Conservation (phyloP, 2,797 vertebrate species). For the Uromys caudimaculatus region DNA sequence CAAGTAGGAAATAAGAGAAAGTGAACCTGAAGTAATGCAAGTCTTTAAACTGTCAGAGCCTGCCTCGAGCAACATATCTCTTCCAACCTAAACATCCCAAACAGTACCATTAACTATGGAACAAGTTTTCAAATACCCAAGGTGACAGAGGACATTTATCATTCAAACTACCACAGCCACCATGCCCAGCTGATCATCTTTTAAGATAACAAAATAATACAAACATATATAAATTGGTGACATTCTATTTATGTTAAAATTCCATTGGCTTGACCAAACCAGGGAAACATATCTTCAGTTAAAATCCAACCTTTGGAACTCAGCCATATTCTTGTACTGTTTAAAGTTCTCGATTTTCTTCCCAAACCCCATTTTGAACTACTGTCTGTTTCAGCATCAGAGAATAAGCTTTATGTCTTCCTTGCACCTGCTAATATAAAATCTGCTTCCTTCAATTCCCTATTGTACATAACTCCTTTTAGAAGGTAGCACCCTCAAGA, state of each 20-base stretch:
- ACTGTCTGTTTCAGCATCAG: neutral
- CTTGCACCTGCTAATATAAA: neutral
- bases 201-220: neutral
- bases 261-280: constrained; percentile 25
- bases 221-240: neutral
- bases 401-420: neutral
- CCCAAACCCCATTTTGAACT: constrained; percentile 12
- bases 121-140: neutral
- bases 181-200: neutral
- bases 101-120: neutral
- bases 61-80: neutral
- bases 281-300: neutral
- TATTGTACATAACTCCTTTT: constrained; percentile 43
- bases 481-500: constrained; percentile 47
- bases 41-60: neutral
- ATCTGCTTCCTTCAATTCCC: neutral
- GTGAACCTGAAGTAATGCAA: neutral
- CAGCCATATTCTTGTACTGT: neutral
- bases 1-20: neutral
- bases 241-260: constrained; percentile 30
- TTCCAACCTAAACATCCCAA: neutral
- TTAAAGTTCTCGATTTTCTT: constrained; percentile 35
- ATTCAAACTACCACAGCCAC: neutral
- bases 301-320: constrained; percentile 44
- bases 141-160: neutral